These are phyloP conservation scores for Leptestheria dahalacensis DNA, from an alignment of 1,140 invertebrate species.

Conservation along the genomic window DNA sequence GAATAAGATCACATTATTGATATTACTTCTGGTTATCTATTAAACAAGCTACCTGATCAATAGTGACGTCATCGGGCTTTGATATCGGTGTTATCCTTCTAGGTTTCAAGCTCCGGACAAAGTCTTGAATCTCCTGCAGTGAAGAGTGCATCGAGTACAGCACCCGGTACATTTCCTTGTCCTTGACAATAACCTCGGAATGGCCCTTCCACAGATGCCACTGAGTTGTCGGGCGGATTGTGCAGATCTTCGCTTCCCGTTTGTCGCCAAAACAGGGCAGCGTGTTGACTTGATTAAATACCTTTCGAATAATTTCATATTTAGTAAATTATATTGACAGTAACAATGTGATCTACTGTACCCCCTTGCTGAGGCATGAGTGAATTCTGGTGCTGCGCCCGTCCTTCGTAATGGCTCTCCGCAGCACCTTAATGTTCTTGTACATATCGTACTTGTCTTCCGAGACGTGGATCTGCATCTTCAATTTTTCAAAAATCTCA, in stretches of 20 bases:
- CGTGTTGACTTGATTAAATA: background rate
- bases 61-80: background rate
- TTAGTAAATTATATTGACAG: background rate
- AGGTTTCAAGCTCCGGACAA: conserved; percentile 4
- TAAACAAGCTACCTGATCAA: conserved; percentile 4
- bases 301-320: background rate
- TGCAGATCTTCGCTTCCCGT: background rate
- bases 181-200: background rate
- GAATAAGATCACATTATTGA: background rate
- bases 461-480: conserved; percentile 9
- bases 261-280: background rate
- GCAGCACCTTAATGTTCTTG: background rate
- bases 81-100: conserved; percentile 4
- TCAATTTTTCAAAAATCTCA: conserved; percentile 8
- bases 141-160: conserved; percentile 15
- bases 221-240: background rate
- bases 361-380: background rate
- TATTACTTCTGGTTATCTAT: background rate
- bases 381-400: background rate
- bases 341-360: background rate
- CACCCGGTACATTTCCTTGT: conserved; percentile 6
- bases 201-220: conserved; percentile 5
- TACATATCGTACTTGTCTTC: conserved; percentile 7
- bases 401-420: background rate
- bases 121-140: conserved; percentile 5